Evolutionary conservation across 2,113 vertebrate species (phyloP).

Genomic region (Anolis carolinensis): DNA sequence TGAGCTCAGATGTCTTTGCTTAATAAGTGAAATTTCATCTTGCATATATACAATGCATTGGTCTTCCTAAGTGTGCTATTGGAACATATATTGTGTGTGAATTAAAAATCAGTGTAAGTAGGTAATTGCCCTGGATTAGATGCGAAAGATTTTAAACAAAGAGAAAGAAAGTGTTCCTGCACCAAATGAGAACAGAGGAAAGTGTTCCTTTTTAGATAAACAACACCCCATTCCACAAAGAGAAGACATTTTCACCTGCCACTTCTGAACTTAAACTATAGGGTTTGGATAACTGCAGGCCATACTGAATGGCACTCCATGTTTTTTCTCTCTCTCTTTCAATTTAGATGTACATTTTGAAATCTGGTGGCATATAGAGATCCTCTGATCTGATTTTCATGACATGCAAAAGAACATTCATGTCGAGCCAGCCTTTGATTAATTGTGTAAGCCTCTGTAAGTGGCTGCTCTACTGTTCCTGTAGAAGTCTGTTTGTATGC

Average conservation of each 20-base stretch:
- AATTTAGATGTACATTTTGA: neutral
- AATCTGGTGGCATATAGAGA: neutral
- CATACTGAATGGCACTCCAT: neutral
- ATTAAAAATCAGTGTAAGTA: conserved; percentile 57
- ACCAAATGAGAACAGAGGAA: conserved; percentile 45
- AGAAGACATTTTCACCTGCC: conserved; percentile 51
- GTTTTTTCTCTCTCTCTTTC: neutral
- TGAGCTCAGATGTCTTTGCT: conserved; percentile 54
- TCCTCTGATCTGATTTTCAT: neutral
- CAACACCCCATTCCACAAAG: neutral
- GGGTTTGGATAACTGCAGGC: conserved; percentile 41
- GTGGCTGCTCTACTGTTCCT: neutral
- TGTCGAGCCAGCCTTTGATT: neutral
- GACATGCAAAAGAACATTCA: neutral
- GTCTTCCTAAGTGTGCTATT: conserved; percentile 40
- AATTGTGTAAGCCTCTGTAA: neutral
- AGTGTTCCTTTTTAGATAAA: conserved; percentile 43
- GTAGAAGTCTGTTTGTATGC: neutral
- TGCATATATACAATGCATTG: conserved; percentile 43
- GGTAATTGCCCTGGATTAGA: conserved; percentile 55
- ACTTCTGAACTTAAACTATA: conserved; percentile 56
- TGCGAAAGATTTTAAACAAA: conserved; percentile 1
- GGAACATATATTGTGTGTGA: conserved; percentile 38
- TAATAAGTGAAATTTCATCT: conserved; percentile 56
- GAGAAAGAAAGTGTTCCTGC: conserved; percentile 39